A percentile compares a stretch with the other conserved stretches of the same genome.
These are phyloP conservation scores for Saturnia japonica DNA, from an alignment of 2,888 invertebrate genomes.

Conservation along the genomic window DNA sequence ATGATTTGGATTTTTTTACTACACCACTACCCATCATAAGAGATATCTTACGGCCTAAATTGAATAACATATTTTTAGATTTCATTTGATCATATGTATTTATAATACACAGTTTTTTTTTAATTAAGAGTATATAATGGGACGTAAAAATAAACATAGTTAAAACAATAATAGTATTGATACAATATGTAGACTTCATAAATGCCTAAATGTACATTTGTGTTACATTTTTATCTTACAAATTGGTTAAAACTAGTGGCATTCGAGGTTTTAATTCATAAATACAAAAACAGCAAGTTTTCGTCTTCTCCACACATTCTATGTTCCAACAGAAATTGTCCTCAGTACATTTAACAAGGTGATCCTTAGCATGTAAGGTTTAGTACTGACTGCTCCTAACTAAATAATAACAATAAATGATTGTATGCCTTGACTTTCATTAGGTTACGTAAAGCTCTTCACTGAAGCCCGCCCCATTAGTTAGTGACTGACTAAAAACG, in stretches of 20 bases:
- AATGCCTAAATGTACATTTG: no score
- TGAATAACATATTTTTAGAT: no score
- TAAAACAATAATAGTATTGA: no score
- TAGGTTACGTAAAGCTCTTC: neutral
- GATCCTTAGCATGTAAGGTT: conserved; percentile 51
- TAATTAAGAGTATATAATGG: no score
- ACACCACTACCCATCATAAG: no score
- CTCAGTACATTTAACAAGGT: conserved; percentile 73
- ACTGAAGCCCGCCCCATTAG: neutral
- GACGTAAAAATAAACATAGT: no score
- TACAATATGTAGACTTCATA: no score
- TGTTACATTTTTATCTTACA: no score
- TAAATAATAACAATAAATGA: conserved; percentile 39
- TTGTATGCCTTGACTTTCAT: neutral
- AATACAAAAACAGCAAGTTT: neutral
- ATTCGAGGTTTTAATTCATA: neutral
- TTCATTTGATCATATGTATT: no score
- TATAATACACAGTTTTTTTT: no score
- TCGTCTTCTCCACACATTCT: conserved; percentile 36
- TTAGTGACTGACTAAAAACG: neutral
- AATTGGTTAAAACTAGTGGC: neutral
- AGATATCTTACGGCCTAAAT: no score
- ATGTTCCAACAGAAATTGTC: conserved; percentile 55
- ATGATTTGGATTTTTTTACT: no score
- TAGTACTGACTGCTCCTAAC: conserved; percentile 36